Percentiles rank a stretch among this genome's conserved stretches.
Conservation (phyloP, 2,113 vertebrate genomes). For the Gymnogyps californianus region DNA sequence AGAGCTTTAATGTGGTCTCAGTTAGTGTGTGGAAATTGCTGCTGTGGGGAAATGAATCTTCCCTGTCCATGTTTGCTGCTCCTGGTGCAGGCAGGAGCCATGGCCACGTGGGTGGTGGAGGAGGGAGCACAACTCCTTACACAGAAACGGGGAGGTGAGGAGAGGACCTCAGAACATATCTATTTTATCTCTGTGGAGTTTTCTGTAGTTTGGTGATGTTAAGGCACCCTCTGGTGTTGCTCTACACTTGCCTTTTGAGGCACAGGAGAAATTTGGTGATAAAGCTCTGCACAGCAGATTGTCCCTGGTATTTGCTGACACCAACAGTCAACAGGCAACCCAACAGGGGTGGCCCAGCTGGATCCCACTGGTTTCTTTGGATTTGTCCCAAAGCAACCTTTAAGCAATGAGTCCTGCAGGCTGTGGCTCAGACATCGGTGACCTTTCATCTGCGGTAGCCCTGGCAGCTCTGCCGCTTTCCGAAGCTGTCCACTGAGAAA, state of each 20-base stretch:
- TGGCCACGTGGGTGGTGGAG: not conserved
- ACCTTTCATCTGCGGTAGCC: not conserved
- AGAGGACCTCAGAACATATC: not conserved
- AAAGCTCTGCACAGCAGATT: not conserved
- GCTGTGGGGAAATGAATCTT: not conserved
- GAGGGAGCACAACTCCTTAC: not conserved
- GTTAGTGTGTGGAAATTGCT: not conserved
- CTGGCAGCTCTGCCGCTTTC: not conserved
- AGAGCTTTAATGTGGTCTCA: not conserved
- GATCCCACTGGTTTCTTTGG: not conserved
- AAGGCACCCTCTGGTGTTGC: not conserved
- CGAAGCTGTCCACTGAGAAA: rapidly evolving
- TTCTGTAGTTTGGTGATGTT: not conserved
- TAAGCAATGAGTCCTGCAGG: not conserved
- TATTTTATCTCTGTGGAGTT: not conserved
- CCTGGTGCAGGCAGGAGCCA: not conserved
- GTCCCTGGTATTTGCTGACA: not conserved
- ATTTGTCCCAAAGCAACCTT: not conserved
- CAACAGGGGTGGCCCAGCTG: not conserved
- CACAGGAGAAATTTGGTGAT: not conserved
- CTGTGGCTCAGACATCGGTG: not conserved
- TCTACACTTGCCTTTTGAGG: not conserved
- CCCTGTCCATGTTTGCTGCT: not conserved
- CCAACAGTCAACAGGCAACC: not conserved
- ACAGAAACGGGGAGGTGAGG: not conserved